Base-by-base conservation (phyloP, 2,797 vertebrate genomes). In the Gallirallus australis region DNA sequence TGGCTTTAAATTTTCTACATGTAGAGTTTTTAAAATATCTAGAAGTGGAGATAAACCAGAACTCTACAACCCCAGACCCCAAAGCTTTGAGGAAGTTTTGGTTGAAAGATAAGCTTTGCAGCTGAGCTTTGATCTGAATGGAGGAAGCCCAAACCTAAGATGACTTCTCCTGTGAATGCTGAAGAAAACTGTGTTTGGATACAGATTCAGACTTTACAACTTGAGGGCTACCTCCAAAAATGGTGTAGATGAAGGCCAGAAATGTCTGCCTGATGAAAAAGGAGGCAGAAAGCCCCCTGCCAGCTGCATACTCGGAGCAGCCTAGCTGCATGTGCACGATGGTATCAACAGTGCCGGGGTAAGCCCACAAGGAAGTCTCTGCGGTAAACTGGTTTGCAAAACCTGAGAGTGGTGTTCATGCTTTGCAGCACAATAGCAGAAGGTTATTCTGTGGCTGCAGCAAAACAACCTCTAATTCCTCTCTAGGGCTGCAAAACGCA, bases 401-500 rank as follows among this genome's bases (percentile, higher is more conserved):
- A 92, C 52, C 94, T 77, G 71, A 71, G 86, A 86, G 59, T 7
- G 8, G 20, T 17, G 31, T 48, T 45, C 39, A 56, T 60, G 47
- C 42, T 93, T 52, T 73, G 57, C 35, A 90, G 50, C 66, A 76
- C 47, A 56, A 57, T 2, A 81, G 76, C 53, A 72, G n/a, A 75
- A 93, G 65, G 57, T 81, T 84, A 16, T 42, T 84, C 60, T 60
- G 76, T 31, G 79, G 69, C 61, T 73, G 84, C 79, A 91, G 70
- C 70, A 88, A 92, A 93, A 75, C 73, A 90, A 57, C 82, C 33
- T 77, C 63, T 40, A 80, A 73, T 86, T 94, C 86, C 82, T 82
- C 60, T 79, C 33, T 39, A 50, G 50, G 56, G 56, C 83, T 94
- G 70, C 23, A 86, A 84, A 84, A 72, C 8, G 56, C 70, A 90